Base-by-base conservation (phyloP, 2,797 vertebrate species). In the Geotrypetes seraphini region DNA sequence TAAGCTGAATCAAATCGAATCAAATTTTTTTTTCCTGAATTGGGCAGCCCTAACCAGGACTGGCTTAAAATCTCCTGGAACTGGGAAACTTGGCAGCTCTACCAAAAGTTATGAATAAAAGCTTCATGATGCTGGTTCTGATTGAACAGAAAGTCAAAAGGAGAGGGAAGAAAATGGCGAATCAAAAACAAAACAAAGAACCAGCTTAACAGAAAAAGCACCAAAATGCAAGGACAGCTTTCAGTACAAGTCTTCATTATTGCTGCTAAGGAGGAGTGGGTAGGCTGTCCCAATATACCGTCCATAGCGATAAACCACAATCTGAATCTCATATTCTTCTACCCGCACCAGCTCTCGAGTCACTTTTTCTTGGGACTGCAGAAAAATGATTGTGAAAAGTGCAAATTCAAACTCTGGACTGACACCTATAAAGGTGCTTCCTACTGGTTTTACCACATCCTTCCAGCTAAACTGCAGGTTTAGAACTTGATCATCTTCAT, bases 381-480 rank as follows among this genome's bases (percentile, higher is more conserved):
- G 79, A 59, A 89, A 90, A 49, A 85, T 9, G 12, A 88, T 13
- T 10, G 85, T 90, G 61, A 87, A 92, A 32, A 90, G 5, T 1
- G 84, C 79, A 61, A 91, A 80, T 52, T 93, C 84, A 3, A 91
- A 88, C 69, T 90, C 86, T 0, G 80, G 88, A 57, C 86, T 92
- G 50, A 86, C 84, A 4, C 86, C 83, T 5, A 83, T 71, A 39
- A 89, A 89, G 12, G 60, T 68, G 32, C 86, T 83, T 39, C 82
- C 76, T 1, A 80, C 55, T 0, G 87, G 86, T 48, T 90, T 91
- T 28, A 90, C 63, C 5, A 74, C 31, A 3, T 66, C 68, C 22
- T 85, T 85, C 82, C 86, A 87, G 63, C 74, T 78, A 75, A 93
- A 92, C 78, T 91, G 89, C 15, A 90, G 79, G 60, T 72, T 89